phyloP scores from a whole-genome alignment of 2,797 vertebrate genomes.

The Phaenicophaeus curvirostris region DNA sequence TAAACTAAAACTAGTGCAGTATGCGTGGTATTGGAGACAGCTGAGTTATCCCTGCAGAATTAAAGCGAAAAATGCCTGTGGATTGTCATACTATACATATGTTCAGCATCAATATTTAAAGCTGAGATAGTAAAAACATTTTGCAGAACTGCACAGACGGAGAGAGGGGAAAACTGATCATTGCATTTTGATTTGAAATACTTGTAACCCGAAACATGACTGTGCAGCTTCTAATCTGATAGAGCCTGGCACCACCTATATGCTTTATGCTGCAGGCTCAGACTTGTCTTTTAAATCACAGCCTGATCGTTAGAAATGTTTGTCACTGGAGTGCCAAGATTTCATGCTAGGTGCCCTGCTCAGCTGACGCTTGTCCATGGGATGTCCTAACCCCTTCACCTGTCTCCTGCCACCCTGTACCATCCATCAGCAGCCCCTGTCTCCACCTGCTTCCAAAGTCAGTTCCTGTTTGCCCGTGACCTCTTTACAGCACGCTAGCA shows the following conservation, averaged over 20 bases:
- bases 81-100: constrained; percentile 38
- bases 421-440: neutral
- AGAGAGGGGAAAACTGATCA: constrained; percentile 17
- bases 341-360: neutral
- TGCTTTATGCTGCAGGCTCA: neutral
- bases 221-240: neutral
- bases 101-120: constrained; percentile 59
- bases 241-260: neutral
- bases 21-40: neutral
- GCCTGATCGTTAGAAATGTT: neutral
- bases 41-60: constrained; percentile 33
- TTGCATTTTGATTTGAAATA: constrained; percentile 36
- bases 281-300: neutral
- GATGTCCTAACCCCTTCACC: neutral
- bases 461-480: neutral
- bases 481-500: neutral
- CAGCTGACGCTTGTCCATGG: neutral
- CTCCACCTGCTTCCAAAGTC: constrained; percentile 17
- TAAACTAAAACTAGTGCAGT: neutral
- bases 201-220: neutral
- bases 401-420: neutral
- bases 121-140: constrained; percentile 51
- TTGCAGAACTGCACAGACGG: constrained; percentile 31
- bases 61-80: neutral
- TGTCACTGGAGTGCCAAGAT: neutral